These are phyloP conservation scores for Phenganax stokvisi DNA, from an alignment of 92 coral and sea anemone species.

Conservation along the genomic window DNA sequence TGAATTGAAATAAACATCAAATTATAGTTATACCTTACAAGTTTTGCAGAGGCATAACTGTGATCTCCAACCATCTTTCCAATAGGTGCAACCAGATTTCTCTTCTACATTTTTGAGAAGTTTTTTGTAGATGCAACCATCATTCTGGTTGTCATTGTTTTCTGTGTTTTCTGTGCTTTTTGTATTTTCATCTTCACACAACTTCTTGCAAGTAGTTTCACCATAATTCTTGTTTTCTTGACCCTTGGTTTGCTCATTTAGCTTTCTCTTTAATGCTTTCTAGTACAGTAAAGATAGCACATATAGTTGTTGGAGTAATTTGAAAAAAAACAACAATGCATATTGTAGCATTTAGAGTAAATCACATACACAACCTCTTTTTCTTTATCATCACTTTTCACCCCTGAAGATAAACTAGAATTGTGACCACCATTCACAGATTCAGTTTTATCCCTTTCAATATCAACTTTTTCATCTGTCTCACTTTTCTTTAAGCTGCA, in stretches of 20 bases:
- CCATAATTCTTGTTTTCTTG: neutral
- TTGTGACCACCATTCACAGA: neutral
- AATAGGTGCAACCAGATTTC: slow-evolving; percentile 53
- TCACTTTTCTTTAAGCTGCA: slow-evolving; percentile 51
- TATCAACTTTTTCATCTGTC: slow-evolving; percentile 54
- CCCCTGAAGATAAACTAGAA: neutral
- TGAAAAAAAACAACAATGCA: neutral
- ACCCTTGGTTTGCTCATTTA: neutral
- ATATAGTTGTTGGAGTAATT: neutral
- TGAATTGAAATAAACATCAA: no score
- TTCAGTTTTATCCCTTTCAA: slow-evolving; percentile 18
- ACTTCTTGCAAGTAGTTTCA: slow-evolving; percentile 10
- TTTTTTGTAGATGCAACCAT: slow-evolving; percentile 9
- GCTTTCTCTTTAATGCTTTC: slow-evolving; percentile 17
- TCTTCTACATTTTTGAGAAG: slow-evolving; percentile 4
- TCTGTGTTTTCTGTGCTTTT: slow-evolving; percentile 9
- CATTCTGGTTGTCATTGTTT: slow-evolving; percentile 9
- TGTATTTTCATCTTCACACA: slow-evolving; percentile 14
- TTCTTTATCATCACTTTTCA: neutral
- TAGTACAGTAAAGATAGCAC: neutral
- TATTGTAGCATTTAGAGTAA: neutral
- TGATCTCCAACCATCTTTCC: slow-evolving; percentile 86
- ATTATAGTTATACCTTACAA: slow-evolving; percentile 57
- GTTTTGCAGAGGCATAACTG: slow-evolving; percentile 67
- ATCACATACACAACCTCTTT: neutral